These are phyloP conservation scores for Bombyx mandarina DNA, from an alignment of 1,140 invertebrate genomes.

Conservation along the genomic window DNA sequence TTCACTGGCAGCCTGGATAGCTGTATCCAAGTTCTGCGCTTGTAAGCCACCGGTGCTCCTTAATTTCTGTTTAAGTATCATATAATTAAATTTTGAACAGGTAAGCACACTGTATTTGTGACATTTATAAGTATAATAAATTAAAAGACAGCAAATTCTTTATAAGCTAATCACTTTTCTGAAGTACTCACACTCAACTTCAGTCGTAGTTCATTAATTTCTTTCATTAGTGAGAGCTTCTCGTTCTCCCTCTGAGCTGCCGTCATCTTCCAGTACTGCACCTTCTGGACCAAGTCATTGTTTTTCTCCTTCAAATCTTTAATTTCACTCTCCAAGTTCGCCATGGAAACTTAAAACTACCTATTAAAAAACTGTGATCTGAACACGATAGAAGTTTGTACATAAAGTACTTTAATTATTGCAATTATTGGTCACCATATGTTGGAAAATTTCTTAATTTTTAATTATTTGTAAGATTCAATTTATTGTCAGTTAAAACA, in stretches of 20 bases:
- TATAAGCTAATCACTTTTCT: no score
- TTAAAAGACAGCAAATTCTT: no score
- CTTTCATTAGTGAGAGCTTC: constrained; percentile 51
- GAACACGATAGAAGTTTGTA: no score
- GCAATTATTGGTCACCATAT: no score
- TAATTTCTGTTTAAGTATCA: constrained; percentile 24
- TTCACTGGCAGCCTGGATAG: constrained; percentile 40
- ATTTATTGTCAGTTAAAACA: no score
- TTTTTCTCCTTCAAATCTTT: constrained; percentile 47
- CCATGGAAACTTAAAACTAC: constrained; percentile 20
- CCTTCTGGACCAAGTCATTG: constrained; percentile 49
- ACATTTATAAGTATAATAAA: no score
- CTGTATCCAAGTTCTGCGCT: constrained; percentile 35
- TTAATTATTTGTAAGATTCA: no score
- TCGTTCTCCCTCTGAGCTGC: constrained; percentile 50
- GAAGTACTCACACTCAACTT: constrained; percentile 44
- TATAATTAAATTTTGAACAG: not conserved
- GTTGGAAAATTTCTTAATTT: no score
- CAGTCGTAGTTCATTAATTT: constrained; percentile 51
- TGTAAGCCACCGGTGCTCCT: constrained; percentile 32
- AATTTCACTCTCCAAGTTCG: constrained; percentile 37
- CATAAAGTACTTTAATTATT: no score
- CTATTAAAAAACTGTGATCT: no score
- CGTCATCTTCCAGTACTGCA: constrained; percentile 53
- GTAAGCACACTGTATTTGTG: no score